Evolutionary conservation across 2,797 vertebrate species (phyloP).

Genomic region (Anniella stebbinsi): DNA sequence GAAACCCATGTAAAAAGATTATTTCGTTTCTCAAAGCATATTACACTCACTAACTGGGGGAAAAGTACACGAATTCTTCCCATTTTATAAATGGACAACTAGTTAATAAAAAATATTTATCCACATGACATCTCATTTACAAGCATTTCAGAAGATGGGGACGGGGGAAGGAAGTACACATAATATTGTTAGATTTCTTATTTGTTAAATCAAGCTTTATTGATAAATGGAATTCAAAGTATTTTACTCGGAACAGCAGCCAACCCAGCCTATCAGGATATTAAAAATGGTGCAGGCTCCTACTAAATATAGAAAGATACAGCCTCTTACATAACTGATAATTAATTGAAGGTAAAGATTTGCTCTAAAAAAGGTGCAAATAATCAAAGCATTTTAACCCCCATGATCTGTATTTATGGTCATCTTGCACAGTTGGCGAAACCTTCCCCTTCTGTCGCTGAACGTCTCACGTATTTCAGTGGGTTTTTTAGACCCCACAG

Average conservation of each 20-base stretch:
- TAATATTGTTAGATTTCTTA: conserved; percentile 79
- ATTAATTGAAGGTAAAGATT: conserved; percentile 76
- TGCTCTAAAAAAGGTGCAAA: conserved; percentile 78
- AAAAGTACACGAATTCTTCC: conserved; percentile 66
- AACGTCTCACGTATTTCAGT: conserved; percentile 51
- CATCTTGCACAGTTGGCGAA: conserved; percentile 48
- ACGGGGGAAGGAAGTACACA: conserved; percentile 80
- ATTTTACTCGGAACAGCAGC: conserved; percentile 85
- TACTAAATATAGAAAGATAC: conserved; percentile 77
- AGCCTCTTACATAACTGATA: conserved; percentile 74
- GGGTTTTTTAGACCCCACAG: conserved; percentile 45
- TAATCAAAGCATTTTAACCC: conserved; percentile 74
- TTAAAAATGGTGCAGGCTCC: conserved; percentile 80
- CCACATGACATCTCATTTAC: conserved; percentile 78
- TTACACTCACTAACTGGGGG: conserved; percentile 64
- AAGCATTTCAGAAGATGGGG: conserved; percentile 75
- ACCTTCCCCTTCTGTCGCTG: conserved; percentile 56
- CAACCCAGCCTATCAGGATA: conserved; percentile 83
- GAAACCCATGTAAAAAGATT: conserved; percentile 66
- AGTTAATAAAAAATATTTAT: conserved; percentile 77
- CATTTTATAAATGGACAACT: conserved; percentile 78
- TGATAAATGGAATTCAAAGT: conserved; percentile 86
- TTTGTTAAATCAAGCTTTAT: conserved; percentile 89
- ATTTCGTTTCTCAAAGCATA: conserved; percentile 66
- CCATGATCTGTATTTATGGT: conserved; percentile 62